These are phyloP conservation scores for Brotogeris chrysoptera DNA, from an alignment of 2,797 vertebrate species.

Conservation along the genomic window DNA sequence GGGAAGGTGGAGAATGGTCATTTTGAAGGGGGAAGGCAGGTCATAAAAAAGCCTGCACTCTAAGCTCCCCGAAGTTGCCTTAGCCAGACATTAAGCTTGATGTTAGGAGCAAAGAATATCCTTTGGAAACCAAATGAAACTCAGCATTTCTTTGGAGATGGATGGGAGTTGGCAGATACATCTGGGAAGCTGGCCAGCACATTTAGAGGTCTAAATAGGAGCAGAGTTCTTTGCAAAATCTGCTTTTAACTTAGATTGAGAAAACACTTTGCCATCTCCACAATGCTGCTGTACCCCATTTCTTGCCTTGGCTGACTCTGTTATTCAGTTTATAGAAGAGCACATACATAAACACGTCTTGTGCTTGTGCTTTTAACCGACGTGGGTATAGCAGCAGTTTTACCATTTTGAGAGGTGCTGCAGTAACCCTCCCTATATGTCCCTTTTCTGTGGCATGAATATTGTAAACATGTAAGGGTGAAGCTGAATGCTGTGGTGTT, in stretches of 20 bases:
- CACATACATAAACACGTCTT: not conserved
- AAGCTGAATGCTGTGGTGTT: not conserved
- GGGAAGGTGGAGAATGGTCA: not conserved
- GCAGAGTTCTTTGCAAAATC: not conserved
- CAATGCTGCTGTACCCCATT: not conserved
- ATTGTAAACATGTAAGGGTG: not conserved
- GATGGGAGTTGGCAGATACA: not conserved
- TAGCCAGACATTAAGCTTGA: not conserved
- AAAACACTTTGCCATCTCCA: not conserved
- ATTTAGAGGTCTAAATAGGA: not conserved
- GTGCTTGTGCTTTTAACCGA: not conserved
- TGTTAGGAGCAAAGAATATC: not conserved
- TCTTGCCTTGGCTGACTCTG: not conserved
- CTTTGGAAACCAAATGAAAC: not conserved
- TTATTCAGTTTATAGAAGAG: not conserved
- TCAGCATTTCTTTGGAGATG: not conserved
- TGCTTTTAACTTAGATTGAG: not conserved
- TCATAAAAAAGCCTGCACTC: not conserved
- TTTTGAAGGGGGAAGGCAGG: not conserved
- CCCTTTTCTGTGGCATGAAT: not conserved
- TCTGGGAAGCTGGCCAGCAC: conserved; percentile 4
- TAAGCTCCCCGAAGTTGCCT: not conserved
- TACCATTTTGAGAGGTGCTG: not conserved
- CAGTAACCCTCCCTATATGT: not conserved
- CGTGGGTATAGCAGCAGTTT: not conserved